Evolutionary conservation across 1,140 invertebrate species (phyloP).

Genomic region (Drosophila biarmipes): DNA sequence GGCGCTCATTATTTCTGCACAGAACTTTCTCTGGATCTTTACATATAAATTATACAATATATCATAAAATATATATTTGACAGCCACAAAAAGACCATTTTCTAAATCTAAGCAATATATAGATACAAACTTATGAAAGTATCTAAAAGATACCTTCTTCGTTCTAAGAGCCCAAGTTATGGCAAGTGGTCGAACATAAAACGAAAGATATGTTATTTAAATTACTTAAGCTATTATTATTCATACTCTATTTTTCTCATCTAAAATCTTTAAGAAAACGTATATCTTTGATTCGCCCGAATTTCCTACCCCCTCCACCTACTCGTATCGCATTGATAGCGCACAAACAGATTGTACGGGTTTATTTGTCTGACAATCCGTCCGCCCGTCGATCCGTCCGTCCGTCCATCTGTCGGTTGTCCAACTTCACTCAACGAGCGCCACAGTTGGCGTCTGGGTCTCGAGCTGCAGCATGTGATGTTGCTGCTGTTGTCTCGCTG

Average conservation of each 20-base stretch:
- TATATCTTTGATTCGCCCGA: not conserved
- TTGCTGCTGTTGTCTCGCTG: conserved; percentile 57
- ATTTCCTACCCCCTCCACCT: not conserved
- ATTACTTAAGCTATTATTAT: too few species aligned
- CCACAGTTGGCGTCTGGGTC: conserved; percentile 65
- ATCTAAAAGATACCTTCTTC: too few species aligned
- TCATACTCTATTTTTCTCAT: not conserved
- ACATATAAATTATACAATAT: too few species aligned
- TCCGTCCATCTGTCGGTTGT: conserved; percentile 29
- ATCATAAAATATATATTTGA: too few species aligned
- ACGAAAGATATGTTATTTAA: too few species aligned
- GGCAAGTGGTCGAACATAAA: too few species aligned
- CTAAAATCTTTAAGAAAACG: not conserved
- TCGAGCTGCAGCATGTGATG: conserved; percentile 40
- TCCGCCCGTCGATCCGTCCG: conserved; percentile 9
- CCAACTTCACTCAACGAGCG: conserved; percentile 67
- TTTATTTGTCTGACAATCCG: conserved; percentile 42
- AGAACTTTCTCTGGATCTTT: too few species aligned
- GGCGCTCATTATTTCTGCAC: too few species aligned
- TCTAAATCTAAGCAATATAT: too few species aligned
- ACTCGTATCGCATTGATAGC: conserved; percentile 25
- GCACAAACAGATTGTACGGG: conserved; percentile 21
- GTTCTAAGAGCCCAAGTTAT: too few species aligned
- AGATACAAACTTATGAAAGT: too few species aligned
- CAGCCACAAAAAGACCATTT: too few species aligned